phyloP scores from a whole-genome alignment of 2,888 invertebrate genomes.

The Therioaphis trifolii region DNA sequence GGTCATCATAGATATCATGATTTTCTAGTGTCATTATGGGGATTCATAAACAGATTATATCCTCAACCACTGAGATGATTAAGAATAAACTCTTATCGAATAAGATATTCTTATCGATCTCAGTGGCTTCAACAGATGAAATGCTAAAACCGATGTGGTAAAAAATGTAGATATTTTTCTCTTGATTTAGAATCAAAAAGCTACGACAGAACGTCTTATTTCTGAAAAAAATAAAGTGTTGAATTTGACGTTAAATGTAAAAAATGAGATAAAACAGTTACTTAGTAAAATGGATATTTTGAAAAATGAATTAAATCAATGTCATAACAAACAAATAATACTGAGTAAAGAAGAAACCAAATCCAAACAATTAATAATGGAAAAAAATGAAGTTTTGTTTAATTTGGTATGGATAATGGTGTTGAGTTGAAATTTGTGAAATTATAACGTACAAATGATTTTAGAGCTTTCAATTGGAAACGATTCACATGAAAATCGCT shows the following conservation, averaged over 20 bases:
- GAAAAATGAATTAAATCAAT: slow-evolving; percentile 42
- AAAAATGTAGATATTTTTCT: too few species aligned
- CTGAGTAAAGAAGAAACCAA: slow-evolving; percentile 63
- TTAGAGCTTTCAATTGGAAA: slow-evolving; percentile 64
- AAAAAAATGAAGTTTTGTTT: slow-evolving; percentile 75
- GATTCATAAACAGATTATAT: too few species aligned
- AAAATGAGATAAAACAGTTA: slow-evolving; percentile 68
- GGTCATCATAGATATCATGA: too few species aligned
- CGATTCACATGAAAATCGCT: slow-evolving; percentile 61
- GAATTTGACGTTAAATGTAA: slow-evolving; percentile 28
- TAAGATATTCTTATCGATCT: too few species aligned
- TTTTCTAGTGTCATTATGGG: too few species aligned
- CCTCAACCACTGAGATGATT: too few species aligned
- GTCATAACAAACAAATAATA: slow-evolving; percentile 34
- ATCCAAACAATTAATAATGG: slow-evolving; percentile 71
- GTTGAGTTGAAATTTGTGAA: not conserved
- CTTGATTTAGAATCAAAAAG: slow-evolving; percentile 25
- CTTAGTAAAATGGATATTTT: slow-evolving; percentile 68
- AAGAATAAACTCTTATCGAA: too few species aligned
- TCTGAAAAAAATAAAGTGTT: slow-evolving; percentile 23
- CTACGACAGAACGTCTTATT: not conserved
- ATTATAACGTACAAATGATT: not conserved
- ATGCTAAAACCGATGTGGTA: too few species aligned
- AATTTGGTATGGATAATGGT: slow-evolving; percentile 72
- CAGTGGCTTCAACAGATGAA: too few species aligned